Evolutionary conservation across 2,888 invertebrate species (phyloP), one percentile per base, ranked within the genome.

Genomic region (Pyrocoelia pectoralis): DNA sequence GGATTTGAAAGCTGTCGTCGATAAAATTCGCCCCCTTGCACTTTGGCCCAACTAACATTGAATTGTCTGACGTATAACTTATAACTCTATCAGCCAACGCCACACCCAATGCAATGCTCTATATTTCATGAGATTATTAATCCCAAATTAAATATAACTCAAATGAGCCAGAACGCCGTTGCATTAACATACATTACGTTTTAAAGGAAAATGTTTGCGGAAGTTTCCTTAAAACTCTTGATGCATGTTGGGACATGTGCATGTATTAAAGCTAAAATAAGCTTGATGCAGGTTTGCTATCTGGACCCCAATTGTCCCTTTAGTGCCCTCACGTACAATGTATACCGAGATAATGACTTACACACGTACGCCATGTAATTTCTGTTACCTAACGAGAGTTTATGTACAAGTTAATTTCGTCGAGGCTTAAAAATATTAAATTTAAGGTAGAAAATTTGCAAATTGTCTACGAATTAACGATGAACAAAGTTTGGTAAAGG

Each of bases 81-180:
- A 60, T 60, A 54, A 60, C 48, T 60, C 40, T 46, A 49, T 48
- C n/a, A n/a, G n/a, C n/a, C n/a, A 59, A 59, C 48, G 15, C 52
- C 52, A 19, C 52, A 29, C 33, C 33, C 33, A 40, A 43, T 19
- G 53, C 19, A n/a, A 13, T 29, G 12, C 10, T 24, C 17, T 53
- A 59, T 59, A 56, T 64, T 60, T 56, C 56, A 43, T 46, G 55
- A 56, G 55, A 52, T 60, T 52, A 51, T 50, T 55, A 64, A 52
- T 64, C 64, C 64, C 64, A 64, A 56, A 64, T 60, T 64, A 52
- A 64, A 28, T 59, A 64, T 64, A 64, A 64, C 43, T 64, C 64
- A 64, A 64, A 64, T 64, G 51, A 60, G 15, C 55, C 43, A n/a
- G n/a, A n/a, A n/a, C n/a, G n/a, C n/a, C 54, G 54, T 58, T 63